Conservation (phyloP, 2,888 invertebrate species). For the Oligia latruncula region DNA sequence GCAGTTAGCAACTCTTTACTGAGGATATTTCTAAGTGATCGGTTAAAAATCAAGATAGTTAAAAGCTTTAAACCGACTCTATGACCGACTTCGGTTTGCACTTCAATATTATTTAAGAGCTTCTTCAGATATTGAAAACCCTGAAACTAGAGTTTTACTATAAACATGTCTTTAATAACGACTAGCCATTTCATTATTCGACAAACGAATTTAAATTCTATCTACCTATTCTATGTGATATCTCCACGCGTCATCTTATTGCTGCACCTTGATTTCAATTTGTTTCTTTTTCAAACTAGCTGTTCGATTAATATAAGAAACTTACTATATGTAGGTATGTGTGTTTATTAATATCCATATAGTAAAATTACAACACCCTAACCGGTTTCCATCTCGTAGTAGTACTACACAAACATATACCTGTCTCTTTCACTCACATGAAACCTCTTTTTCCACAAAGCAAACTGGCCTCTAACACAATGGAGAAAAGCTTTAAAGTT, state of each 20-base stretch:
- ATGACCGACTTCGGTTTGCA: not conserved
- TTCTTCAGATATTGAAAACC: not conserved
- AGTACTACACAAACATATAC: conserved; percentile 63
- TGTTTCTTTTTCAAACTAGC: conserved; percentile 31
- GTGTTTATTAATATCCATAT: conserved; percentile 52
- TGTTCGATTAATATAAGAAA: conserved; percentile 47
- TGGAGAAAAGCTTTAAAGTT: conserved; percentile 19
- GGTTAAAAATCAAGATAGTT: not conserved
- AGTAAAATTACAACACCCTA: conserved; percentile 71
- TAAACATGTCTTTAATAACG: not conserved
- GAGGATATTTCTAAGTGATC: not conserved
- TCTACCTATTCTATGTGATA: not conserved
- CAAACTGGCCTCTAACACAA: conserved; percentile 33
- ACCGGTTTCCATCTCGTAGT: conserved; percentile 74
- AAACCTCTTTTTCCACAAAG: not conserved
- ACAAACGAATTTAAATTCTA: not conserved
- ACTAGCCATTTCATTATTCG: not conserved
- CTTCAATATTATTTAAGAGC: not conserved
- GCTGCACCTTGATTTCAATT: conserved; percentile 12
- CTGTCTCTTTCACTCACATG: conserved; percentile 69
- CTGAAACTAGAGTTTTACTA: not conserved
- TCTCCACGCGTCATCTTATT: conserved; percentile 13
- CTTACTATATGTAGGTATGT: conserved; percentile 31
- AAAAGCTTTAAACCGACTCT: not conserved
- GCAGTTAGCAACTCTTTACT: not conserved